These are phyloP conservation scores for Salmo trutta DNA, from an alignment of 2,797 vertebrate species.

Conservation along the genomic window DNA sequence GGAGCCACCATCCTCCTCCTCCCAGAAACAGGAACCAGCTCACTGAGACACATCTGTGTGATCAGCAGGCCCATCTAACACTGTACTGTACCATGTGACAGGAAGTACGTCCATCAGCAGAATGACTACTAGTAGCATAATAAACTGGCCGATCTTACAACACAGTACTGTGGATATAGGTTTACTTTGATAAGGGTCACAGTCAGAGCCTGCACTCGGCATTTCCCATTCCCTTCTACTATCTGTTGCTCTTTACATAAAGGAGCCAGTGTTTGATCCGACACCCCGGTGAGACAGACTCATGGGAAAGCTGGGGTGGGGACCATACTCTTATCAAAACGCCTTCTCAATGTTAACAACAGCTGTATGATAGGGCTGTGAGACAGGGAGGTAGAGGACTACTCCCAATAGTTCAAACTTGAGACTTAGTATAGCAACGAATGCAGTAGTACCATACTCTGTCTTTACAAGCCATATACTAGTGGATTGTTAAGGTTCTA, in stretches of 20 bases:
- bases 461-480: not conserved
- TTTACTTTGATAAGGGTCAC: conserved; percentile 61
- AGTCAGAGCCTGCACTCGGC: conserved; percentile 13
- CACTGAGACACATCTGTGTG: not conserved
- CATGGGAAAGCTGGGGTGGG: conserved; percentile 40
- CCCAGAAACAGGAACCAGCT: not conserved
- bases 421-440: not conserved
- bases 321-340: conserved; percentile 38
- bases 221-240: conserved; percentile 41
- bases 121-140: conserved; percentile 32
- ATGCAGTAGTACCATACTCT: not conserved
- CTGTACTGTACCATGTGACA: conserved; percentile 30
- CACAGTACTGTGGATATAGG: conserved; percentile 39
- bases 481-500: not conserved
- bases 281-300: conserved; percentile 26
- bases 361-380: conserved; percentile 4
- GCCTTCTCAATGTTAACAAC: conserved; percentile 27
- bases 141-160: conserved; percentile 47
- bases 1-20: no score
- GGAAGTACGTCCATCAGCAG: conserved; percentile 39
- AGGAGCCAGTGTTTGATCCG: conserved; percentile 44
- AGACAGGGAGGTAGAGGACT: not conserved
- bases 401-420: not conserved
- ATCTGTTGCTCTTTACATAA: conserved; percentile 51
- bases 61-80: conserved; percentile 20